A percentile compares a stretch with the other conserved stretches of the same genome.
Evolutionary conservation across 2,888 invertebrate species (phyloP).

Genomic region (Dryadula phaetusa): DNA sequence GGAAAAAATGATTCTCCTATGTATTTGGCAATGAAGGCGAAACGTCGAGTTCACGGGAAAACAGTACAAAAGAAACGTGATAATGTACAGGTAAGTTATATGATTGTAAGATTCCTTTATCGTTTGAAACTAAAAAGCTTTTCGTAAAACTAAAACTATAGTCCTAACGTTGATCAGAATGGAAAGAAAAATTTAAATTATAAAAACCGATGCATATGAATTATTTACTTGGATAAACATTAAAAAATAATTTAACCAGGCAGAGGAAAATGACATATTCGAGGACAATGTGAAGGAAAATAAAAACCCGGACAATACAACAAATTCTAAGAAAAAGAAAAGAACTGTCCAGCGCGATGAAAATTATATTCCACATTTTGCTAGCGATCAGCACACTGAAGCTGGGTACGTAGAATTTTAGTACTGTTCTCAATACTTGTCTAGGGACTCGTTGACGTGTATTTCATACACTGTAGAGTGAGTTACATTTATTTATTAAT

Average conservation of each 20-base stretch:
- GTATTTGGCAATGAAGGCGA: slow-evolving; percentile 94
- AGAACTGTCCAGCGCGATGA: slow-evolving; percentile 87
- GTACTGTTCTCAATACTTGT: too few relatives aligned
- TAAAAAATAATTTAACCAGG: slow-evolving; percentile 25
- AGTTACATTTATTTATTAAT: too few relatives aligned
- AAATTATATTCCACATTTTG: slow-evolving; percentile 93
- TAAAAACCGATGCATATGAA: background rate
- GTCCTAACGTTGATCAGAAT: too few relatives aligned
- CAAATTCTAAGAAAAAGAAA: slow-evolving; percentile 79
- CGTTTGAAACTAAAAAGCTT: too few relatives aligned
- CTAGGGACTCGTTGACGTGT: too few relatives aligned
- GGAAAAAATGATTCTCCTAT: slow-evolving; percentile 91
- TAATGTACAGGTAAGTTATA: slow-evolving; percentile 45
- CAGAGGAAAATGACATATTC: slow-evolving; percentile 40
- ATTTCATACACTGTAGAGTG: too few relatives aligned
- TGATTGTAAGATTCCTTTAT: background rate
- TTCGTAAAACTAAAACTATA: too few relatives aligned
- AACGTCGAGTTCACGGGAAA: slow-evolving; percentile 88
- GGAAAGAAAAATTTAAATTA: background rate
- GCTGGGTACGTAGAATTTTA: slow-evolving; percentile 83
- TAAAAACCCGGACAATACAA: slow-evolving; percentile 32
- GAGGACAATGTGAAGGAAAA: slow-evolving; percentile 38
- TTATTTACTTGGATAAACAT: background rate
- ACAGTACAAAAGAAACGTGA: slow-evolving; percentile 81
- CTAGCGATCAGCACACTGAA: slow-evolving; percentile 94